phyloP scores from a whole-genome alignment of 2,797 vertebrate species.

The Trachops cirrhosus region DNA sequence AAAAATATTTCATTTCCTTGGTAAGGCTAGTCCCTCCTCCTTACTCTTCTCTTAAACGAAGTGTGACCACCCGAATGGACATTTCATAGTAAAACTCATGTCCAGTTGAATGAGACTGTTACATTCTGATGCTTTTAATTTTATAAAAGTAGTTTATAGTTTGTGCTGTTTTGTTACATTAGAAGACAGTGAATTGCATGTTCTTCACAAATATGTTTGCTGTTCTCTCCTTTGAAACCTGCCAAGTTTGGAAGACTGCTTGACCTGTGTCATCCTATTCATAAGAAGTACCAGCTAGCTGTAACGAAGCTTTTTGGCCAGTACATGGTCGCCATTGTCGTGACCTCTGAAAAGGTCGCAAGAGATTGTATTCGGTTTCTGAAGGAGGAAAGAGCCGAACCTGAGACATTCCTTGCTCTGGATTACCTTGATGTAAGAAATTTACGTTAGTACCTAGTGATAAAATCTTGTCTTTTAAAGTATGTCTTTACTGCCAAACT shows the following conservation, averaged over 20 bases:
- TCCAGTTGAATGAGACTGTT: neutral
- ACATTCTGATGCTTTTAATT: neutral
- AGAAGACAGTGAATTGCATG: neutral
- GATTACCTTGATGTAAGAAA: slow-evolving; percentile 93
- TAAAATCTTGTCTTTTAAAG: neutral
- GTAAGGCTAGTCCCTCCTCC: neutral
- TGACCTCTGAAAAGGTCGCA: slow-evolving; percentile 90
- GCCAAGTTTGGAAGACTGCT: slow-evolving; percentile 92
- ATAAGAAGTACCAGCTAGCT: slow-evolving; percentile 96
- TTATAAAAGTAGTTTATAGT: slow-evolving; percentile 3
- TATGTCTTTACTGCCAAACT: neutral
- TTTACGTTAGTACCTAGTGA: neutral
- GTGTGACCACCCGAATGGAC: neutral
- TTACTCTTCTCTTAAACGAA: neutral
- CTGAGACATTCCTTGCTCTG: slow-evolving; percentile 95
- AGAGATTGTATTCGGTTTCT: slow-evolving; percentile 92
- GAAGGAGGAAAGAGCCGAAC: slow-evolving; percentile 92
- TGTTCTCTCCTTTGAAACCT: slow-evolving; percentile 34
- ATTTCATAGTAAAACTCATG: neutral
- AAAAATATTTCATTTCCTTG: neutral
- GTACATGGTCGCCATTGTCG: slow-evolving; percentile 92
- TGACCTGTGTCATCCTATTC: slow-evolving; percentile 94
- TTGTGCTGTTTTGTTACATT: neutral
- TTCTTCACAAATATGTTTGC: slow-evolving; percentile 36
- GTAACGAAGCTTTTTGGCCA: slow-evolving; percentile 94